A percentile compares a stretch with the other conserved stretches of the same genome.
Evolutionary conservation across 2,797 vertebrate species (phyloP).

Genomic region (Pseudocheirus occidentalis): DNA sequence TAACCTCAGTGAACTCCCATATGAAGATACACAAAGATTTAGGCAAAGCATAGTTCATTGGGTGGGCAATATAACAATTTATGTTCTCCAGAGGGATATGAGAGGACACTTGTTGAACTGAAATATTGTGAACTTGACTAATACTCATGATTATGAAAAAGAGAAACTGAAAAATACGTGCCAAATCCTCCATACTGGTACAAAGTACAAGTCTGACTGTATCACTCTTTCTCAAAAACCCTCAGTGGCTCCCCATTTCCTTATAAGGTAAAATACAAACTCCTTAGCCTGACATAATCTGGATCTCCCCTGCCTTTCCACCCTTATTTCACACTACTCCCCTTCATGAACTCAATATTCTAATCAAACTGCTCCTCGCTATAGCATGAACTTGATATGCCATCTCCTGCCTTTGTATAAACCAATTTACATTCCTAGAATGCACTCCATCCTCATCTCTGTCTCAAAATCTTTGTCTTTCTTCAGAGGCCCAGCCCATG

Average conservation of each 20-base stretch:
- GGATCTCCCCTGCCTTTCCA: not conserved
- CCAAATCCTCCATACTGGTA: not conserved
- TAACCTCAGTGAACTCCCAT: not conserved
- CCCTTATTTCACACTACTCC: not conserved
- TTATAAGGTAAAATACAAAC: not conserved
- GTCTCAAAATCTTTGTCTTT: not conserved
- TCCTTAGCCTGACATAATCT: not conserved
- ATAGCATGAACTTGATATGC: not conserved
- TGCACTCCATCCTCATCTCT: not conserved
- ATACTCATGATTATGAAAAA: not conserved
- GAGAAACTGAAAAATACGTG: not conserved
- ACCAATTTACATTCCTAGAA: not conserved
- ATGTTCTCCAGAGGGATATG: not conserved
- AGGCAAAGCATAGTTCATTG: not conserved
- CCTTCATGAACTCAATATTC: not conserved
- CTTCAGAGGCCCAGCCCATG: not conserved
- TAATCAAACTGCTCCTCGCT: not conserved
- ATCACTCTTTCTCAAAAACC: not conserved
- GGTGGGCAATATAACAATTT: not conserved
- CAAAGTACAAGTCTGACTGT: not conserved
- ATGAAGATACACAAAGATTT: not conserved
- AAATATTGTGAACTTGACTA: not conserved
- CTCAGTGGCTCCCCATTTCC: not conserved
- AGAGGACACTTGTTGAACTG: not conserved
- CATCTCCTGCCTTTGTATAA: not conserved